Conservation (phyloP, 2,797 vertebrate genomes). For the Lutjanus campechanus region DNA sequence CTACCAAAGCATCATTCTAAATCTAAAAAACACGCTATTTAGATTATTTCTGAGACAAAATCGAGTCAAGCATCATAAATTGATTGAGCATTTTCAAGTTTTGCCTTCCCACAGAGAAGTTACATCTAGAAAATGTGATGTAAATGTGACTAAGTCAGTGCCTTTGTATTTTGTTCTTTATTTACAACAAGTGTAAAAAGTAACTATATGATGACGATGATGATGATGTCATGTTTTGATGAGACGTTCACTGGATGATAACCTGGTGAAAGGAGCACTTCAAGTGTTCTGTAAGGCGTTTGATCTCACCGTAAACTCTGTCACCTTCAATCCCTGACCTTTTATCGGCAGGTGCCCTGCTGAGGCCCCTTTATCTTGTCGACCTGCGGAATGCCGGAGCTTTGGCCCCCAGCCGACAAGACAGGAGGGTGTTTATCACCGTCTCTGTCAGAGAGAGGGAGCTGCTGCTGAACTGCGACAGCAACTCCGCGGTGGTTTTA, state of each 20-base stretch:
- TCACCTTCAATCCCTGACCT: slow-evolving; percentile 40
- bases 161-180: background rate
- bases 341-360: slow-evolving; percentile 27
- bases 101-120: background rate
- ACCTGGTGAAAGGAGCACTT: background rate
- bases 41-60: too few relatives aligned
- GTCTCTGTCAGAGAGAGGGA: slow-evolving; percentile 58
- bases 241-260: background rate
- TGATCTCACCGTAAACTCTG: slow-evolving; percentile 46
- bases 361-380: slow-evolving; percentile 57
- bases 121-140: background rate
- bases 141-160: background rate
- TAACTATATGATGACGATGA: background rate
- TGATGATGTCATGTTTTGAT: background rate
- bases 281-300: background rate
- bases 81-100: background rate
- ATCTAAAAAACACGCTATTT: background rate
- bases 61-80: background rate
- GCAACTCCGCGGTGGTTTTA: slow-evolving; percentile 75
- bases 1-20: too few relatives aligned
- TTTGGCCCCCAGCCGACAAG: slow-evolving; percentile 47
- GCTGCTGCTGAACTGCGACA: slow-evolving; percentile 78
- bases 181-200: background rate
- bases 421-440: slow-evolving; percentile 73
- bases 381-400: slow-evolving; percentile 55